Evolutionary conservation across 2,888 invertebrate genomes (phyloP), one percentile per base, ranked within the genome.

Genomic region (Macrophya annulata): DNA sequence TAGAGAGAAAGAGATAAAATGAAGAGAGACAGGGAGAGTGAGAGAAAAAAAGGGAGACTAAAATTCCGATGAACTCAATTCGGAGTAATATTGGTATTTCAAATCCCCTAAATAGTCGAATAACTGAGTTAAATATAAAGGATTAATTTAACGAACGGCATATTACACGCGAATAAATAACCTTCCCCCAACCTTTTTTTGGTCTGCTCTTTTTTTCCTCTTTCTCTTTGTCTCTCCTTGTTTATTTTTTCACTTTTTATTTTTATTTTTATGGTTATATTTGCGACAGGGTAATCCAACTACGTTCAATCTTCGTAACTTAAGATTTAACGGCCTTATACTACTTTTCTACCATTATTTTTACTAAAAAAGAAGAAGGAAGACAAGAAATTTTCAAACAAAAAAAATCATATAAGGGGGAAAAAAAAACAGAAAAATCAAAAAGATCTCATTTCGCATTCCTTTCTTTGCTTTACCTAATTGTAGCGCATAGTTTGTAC

Each of bases 261-360:
- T 17, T 55, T 17, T 55, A 2, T 62, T 21, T 62, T 10, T n/a
- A 37, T 68, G 12, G 17, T 2, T 43, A 72, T 72, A 72, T 72
- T 21, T 37, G 43, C 71, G 71, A 72, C 40, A 72, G 25, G 62
- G 62, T 62, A 62, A 62, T 62, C 71, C 71, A 8, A 40, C 71
- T n/a, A 43, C 71, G 43, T 37, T 72, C 71, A 72, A 72, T 72
- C 71, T 72, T 72, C 71, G 71, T 40, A 72, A 72, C 43, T 62
- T 25, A 21, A 72, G 71, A 72, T 72, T 72, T 43, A 72, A 43
- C 71, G 40, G 71, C 71, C 43, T 40, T 10, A 17, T 10, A 9
- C 43, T 43, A 72, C 71, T 4, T 43, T 72, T n/a, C 71, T 43
- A 43, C 71, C n/a, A 15, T 62, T 62, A 62, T 62, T 62, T 62